phyloP scores from a whole-genome alignment of 1,140 invertebrate genomes.

The Aporrectodea caliginosa region DNA sequence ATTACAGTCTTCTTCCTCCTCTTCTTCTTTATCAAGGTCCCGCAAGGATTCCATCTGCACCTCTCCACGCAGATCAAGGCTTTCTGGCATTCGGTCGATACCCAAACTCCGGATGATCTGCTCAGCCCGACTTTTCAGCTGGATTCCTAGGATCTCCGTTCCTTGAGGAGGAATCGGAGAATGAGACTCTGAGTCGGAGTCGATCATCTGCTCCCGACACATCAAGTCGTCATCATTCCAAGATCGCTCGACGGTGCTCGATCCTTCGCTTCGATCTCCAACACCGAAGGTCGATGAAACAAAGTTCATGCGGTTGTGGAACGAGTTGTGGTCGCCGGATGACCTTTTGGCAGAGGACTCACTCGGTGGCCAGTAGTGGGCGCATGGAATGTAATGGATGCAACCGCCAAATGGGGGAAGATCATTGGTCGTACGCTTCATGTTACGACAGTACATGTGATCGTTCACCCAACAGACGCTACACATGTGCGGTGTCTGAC shows the following conservation, averaged over 20 bases:
- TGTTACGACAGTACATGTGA: slow-evolving; percentile 28
- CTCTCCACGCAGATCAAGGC: not conserved
- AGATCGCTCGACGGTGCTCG: too few species aligned
- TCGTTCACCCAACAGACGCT: slow-evolving; percentile 22
- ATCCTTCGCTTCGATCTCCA: too few species aligned
- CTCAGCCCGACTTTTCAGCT: slow-evolving; percentile 5
- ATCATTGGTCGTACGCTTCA: slow-evolving; percentile 20
- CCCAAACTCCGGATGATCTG: slow-evolving; percentile 20
- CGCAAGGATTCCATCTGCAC: not conserved
- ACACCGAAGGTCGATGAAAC: too few species aligned
- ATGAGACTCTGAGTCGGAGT: slow-evolving; percentile 13
- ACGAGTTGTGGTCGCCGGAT: too few species aligned
- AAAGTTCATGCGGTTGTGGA: too few species aligned
- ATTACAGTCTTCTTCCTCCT: not conserved
- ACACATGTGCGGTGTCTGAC: slow-evolving; percentile 21
- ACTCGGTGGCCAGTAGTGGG: slow-evolving; percentile 9
- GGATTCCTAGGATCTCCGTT: slow-evolving; percentile 9
- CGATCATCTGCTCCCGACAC: slow-evolving; percentile 14
- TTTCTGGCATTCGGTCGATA: not conserved
- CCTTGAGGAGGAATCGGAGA: slow-evolving; percentile 10
- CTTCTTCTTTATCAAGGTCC: not conserved
- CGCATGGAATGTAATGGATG: slow-evolving; percentile 21
- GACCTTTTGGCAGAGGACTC: too few species aligned
- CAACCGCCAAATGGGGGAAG: slow-evolving; percentile 19
- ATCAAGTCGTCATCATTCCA: not conserved